phyloP scores from a whole-genome alignment of 2,113 vertebrate genomes.

The Pteruthius melanotis region DNA sequence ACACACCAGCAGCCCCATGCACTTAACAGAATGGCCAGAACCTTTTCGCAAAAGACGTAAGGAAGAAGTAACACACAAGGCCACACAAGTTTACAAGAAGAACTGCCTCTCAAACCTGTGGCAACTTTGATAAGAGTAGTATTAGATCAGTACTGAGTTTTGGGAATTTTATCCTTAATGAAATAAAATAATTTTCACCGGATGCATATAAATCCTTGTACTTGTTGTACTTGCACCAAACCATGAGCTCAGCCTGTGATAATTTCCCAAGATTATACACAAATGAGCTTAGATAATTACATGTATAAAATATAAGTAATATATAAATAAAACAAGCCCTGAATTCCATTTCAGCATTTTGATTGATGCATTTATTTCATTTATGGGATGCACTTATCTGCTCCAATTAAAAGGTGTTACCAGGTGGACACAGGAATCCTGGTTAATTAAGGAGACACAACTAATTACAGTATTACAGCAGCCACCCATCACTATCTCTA shows the following conservation, averaged over 20 bases:
- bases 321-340: background rate
- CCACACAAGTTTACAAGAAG: background rate
- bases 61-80: background rate
- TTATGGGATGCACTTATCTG: background rate
- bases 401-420: background rate
- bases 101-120: background rate
- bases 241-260: background rate
- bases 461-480: background rate
- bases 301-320: background rate
- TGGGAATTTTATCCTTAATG: background rate
- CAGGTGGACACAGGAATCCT: background rate
- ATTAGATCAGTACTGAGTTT: background rate
- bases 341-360: background rate
- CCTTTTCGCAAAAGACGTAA: fast-evolving
- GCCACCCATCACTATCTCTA: background rate
- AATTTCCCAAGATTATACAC: background rate
- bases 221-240: background rate
- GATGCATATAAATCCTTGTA: background rate
- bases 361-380: background rate
- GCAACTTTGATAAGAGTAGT: background rate
- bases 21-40: background rate
- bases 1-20: background rate
- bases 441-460: background rate
- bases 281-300: background rate
- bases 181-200: background rate